Conservation (phyloP, 2,113 vertebrate species). For the human region DNA sequence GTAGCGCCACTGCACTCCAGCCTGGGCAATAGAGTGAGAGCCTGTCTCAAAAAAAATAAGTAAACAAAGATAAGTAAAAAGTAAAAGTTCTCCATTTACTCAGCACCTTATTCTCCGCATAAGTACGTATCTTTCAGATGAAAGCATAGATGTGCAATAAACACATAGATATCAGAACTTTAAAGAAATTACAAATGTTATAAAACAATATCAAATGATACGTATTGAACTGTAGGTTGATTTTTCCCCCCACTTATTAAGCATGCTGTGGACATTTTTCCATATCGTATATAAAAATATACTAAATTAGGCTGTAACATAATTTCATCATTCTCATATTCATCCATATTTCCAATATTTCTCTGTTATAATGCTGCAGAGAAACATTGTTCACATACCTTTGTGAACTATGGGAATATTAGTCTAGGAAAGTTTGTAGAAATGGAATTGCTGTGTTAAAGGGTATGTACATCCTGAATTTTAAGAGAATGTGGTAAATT, state of each 20-base stretch:
- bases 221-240: rapidly evolving
- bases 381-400: not conserved
- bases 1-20: no score
- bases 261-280: rapidly evolving
- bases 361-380: not conserved
- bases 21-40: no score
- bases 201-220: rapidly evolving
- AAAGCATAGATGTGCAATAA: no score
- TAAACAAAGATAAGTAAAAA: not conserved
- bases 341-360: not conserved
- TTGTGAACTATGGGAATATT: not conserved
- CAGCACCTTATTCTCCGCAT: no score
- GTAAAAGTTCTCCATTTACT: not conserved
- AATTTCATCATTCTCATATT: not conserved
- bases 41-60: no score
- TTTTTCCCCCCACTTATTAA: rapidly evolving
- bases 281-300: rapidly evolving
- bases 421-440: not conserved
- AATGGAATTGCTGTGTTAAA: not conserved
- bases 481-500: not conserved
- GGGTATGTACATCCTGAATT: rapidly evolving
- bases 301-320: no score
- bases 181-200: not conserved
- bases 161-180: rapidly evolving
- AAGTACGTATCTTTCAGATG: not conserved